Evolutionary conservation across 2,888 invertebrate species (phyloP).

Genomic region (Zonitis immaculata): DNA sequence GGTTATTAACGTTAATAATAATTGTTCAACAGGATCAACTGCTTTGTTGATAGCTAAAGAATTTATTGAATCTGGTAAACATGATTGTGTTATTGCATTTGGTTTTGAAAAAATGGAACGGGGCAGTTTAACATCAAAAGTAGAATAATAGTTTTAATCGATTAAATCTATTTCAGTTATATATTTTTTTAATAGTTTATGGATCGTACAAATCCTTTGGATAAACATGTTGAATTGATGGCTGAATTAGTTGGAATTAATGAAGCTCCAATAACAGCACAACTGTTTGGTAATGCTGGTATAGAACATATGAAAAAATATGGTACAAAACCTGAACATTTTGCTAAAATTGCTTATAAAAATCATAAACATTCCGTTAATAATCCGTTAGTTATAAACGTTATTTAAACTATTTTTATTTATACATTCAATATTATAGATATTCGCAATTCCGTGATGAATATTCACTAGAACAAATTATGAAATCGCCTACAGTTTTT

Average conservation of each 20-base stretch:
- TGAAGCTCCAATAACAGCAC: constrained; percentile 83
- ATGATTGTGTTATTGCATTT: constrained; percentile 84
- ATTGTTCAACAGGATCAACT: constrained; percentile 94
- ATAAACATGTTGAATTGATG: constrained; percentile 83
- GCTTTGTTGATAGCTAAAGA: constrained; percentile 89
- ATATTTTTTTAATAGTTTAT: constrained; percentile 51
- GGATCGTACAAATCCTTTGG: constrained; percentile 86
- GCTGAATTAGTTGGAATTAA: constrained; percentile 75
- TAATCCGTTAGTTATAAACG: constrained; percentile 68
- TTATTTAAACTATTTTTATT: not conserved
- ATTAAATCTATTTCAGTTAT: not conserved
- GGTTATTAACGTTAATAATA: constrained; percentile 97
- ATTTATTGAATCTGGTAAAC: constrained; percentile 81
- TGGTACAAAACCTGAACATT: constrained; percentile 87
- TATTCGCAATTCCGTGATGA: constrained; percentile 92
- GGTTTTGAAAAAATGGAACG: constrained; percentile 99
- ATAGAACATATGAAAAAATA: constrained; percentile 94
- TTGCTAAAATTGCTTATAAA: constrained; percentile 97
- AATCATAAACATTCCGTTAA: constrained; percentile 96
- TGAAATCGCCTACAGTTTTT: constrained; percentile 81
- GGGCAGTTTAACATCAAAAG: constrained; percentile 77
- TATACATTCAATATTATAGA: constrained; percentile 43
- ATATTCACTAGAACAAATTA: constrained; percentile 86
- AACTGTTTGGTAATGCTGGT: constrained; percentile 95
- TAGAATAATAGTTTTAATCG: constrained; percentile 37